These are phyloP conservation scores for Lamprologus lemairii DNA, from an alignment of 2,113 vertebrate genomes.

Conservation along the genomic window DNA sequence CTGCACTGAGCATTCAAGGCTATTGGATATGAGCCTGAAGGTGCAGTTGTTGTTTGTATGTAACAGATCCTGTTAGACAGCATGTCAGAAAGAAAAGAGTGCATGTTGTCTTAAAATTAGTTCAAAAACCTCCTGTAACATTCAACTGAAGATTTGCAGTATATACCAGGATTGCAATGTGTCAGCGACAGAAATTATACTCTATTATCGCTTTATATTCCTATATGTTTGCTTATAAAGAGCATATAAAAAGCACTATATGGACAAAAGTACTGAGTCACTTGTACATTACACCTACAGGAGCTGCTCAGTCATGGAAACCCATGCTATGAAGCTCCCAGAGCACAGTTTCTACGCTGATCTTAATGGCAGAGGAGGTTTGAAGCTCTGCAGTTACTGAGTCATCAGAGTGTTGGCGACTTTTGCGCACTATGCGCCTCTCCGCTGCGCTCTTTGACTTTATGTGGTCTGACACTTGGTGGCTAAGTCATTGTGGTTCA, in stretches of 20 bases:
- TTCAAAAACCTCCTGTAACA: neutral
- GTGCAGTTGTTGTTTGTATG: slow-evolving; percentile 17
- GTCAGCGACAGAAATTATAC: neutral
- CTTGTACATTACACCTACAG: neutral
- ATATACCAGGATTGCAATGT: neutral
- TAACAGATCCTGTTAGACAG: neutral
- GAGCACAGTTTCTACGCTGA: neutral
- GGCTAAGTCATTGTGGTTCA: neutral
- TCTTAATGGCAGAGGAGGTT: neutral
- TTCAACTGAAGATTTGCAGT: neutral
- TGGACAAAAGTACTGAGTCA: neutral
- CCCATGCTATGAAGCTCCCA: neutral
- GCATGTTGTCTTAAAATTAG: neutral
- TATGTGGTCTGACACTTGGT: neutral
- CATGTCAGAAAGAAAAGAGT: neutral
- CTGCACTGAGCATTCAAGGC: slow-evolving; percentile 25
- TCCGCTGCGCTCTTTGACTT: neutral
- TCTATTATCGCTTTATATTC: neutral
- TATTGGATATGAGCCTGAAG: neutral
- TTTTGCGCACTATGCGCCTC: neutral
- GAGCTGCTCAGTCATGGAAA: neutral
- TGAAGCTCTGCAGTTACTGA: neutral
- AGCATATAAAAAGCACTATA: neutral
- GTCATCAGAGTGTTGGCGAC: neutral
- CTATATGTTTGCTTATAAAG: neutral